Percentiles rank a stretch among this genome's conserved stretches.
phyloP scores from a whole-genome alignment of 2,797 vertebrate genomes.

The Cirrhinus mrigala region DNA sequence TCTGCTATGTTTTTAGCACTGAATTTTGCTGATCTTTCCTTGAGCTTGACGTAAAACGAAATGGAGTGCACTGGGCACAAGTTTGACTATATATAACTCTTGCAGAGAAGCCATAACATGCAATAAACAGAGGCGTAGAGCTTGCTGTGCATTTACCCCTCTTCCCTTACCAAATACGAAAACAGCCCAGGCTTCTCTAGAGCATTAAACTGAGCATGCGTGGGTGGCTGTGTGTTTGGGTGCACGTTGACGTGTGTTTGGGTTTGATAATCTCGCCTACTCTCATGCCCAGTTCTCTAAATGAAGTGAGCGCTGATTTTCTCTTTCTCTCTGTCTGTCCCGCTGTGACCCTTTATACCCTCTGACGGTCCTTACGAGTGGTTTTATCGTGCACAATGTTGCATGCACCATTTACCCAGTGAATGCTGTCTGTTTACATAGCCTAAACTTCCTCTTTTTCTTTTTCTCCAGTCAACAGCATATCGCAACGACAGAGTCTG shows the following conservation, averaged over 20 bases:
- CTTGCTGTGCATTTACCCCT: background rate
- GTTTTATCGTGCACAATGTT: background rate
- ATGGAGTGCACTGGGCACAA: background rate
- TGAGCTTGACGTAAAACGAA: background rate
- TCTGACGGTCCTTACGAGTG: background rate
- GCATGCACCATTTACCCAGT: slow-evolving; percentile 25
- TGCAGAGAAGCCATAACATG: background rate
- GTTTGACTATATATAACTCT: background rate
- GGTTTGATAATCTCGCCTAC: slow-evolving; percentile 5
- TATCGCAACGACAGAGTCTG: slow-evolving; percentile 75
- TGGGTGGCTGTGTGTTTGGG: slow-evolving; percentile 10
- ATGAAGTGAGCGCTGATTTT: slow-evolving; percentile 37
- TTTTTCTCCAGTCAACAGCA: slow-evolving; percentile 71
- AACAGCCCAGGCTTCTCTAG: slow-evolving; percentile 35
- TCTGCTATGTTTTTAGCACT: background rate
- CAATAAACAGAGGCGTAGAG: background rate
- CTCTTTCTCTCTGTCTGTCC: background rate
- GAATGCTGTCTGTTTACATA: slow-evolving; percentile 2
- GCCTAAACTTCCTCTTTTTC: slow-evolving; percentile 18
- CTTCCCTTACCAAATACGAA: slow-evolving; percentile 15
- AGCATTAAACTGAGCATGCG: slow-evolving; percentile 32
- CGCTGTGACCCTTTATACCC: slow-evolving; percentile 2
- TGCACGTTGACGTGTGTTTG: slow-evolving; percentile 11
- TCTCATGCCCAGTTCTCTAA: slow-evolving; percentile 35
- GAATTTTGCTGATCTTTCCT: background rate